A percentile compares a stretch with the other conserved stretches of the same genome.
Conservation (phyloP, 2,113 vertebrate genomes). For the Bubalus kerabau region DNA sequence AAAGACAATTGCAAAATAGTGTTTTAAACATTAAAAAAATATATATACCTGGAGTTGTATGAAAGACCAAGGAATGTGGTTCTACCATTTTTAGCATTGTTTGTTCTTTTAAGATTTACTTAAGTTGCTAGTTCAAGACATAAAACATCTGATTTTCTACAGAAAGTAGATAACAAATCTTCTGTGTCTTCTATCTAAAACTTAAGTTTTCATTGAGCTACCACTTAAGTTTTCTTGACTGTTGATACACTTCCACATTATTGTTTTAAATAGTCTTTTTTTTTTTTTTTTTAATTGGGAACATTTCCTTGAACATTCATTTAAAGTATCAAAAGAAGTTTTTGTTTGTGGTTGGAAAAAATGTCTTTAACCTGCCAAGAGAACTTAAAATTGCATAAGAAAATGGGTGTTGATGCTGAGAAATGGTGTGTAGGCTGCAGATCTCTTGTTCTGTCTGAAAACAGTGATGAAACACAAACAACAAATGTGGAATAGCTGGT, state of each 20-base stretch:
- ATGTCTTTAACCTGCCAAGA: slow-evolving; percentile 60
- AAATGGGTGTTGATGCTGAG: slow-evolving; percentile 65
- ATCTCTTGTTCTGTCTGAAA: slow-evolving; percentile 57
- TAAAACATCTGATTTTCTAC: neutral
- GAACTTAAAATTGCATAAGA: slow-evolving; percentile 72
- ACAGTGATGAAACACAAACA: slow-evolving; percentile 59
- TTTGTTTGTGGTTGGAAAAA: slow-evolving; percentile 73
- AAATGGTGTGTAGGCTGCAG: slow-evolving; percentile 57
- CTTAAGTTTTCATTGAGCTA: neutral
- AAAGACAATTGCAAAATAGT: neutral
- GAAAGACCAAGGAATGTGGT: neutral
- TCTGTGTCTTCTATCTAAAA: neutral
- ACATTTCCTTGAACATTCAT: slow-evolving; percentile 66
- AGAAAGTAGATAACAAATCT: neutral
- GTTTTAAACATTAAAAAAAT: neutral
- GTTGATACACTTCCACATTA: slow-evolving; percentile 30
- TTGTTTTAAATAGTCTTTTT: slow-evolving; percentile 56
- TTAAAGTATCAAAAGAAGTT: slow-evolving; percentile 66
- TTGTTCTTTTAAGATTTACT: neutral
- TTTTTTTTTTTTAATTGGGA: slow-evolving; percentile 38
- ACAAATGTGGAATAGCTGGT: slow-evolving; percentile 14
- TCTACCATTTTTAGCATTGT: neutral
- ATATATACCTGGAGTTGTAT: neutral
- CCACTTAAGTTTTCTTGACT: slow-evolving; percentile 22
- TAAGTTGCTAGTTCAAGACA: neutral